Conservation (phyloP, 2,797 vertebrate species). For the Chromis chromis region DNA sequence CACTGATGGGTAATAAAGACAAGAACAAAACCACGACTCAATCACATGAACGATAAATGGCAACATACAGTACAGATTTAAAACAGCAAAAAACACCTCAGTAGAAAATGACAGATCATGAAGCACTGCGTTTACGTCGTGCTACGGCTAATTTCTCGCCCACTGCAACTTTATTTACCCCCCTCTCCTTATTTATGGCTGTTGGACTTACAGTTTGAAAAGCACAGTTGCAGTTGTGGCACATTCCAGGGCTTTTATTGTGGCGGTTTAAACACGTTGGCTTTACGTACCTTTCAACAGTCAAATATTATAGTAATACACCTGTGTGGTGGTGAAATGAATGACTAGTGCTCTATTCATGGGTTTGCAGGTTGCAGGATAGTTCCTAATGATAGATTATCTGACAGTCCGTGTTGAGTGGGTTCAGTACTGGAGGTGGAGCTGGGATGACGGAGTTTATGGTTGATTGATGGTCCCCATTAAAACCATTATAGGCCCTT, state of each 20-base stretch:
- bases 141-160: conserved; percentile 72
- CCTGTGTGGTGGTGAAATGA: conserved; percentile 49
- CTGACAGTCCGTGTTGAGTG: conserved; percentile 55
- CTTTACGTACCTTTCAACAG: conserved; percentile 62
- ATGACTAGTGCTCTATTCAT: conserved; percentile 59
- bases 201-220: conserved; percentile 39
- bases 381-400: conserved; percentile 57
- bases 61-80: conserved; percentile 57
- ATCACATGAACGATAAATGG: conserved; percentile 69
- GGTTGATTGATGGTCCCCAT: conserved; percentile 45
- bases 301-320: conserved; percentile 63
- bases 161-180: conserved; percentile 53
- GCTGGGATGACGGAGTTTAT: conserved; percentile 56
- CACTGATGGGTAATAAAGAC: conserved; percentile 31
- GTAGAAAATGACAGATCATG: conserved; percentile 52
- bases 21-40: conserved; percentile 62
- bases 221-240: conserved; percentile 56
- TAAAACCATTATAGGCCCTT: conserved; percentile 90
- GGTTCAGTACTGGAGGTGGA: conserved; percentile 44
- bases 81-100: conserved; percentile 66
- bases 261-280: conserved; percentile 48
- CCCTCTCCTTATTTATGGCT: conserved; percentile 64
- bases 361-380: conserved; percentile 58
- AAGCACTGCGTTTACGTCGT: conserved; percentile 70
- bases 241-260: conserved; percentile 48